Conservation (phyloP, 2,113 vertebrate genomes). For the Phoxinus phoxinus region DNA sequence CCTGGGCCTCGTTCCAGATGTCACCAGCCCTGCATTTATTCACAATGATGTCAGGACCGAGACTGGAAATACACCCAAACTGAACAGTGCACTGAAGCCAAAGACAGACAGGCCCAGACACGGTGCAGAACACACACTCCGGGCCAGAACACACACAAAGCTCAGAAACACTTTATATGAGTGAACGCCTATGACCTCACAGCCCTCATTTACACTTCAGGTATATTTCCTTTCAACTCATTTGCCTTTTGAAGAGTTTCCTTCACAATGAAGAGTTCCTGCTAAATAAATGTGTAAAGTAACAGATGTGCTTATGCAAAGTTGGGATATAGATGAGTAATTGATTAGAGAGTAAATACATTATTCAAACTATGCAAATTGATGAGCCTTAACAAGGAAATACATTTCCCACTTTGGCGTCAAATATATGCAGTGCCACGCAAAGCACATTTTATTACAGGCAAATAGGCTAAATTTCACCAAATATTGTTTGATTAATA, state of each 20-base stretch:
- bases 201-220: not conserved
- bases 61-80: constrained; percentile 54
- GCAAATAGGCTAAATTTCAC: not conserved
- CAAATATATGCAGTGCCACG: too few species aligned
- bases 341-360: not conserved
- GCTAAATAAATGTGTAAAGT: not conserved
- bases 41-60: constrained; percentile 38
- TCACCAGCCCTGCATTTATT: constrained; percentile 35
- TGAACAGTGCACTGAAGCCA: constrained; percentile 21
- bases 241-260: not conserved
- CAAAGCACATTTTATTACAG: not conserved
- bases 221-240: not conserved
- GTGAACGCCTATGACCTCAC: not conserved
- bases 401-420: not conserved
- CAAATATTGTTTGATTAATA: not conserved
- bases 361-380: not conserved
- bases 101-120: constrained; percentile 41
- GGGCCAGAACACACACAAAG: constrained; percentile 42
- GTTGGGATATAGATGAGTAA: not conserved
- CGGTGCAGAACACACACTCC: constrained; percentile 23
- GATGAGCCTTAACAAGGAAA: not conserved
- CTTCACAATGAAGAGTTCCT: not conserved
- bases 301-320: not conserved
- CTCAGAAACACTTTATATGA: not conserved
- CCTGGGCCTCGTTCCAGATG: constrained; percentile 42